Base-by-base conservation (phyloP, 2,113 vertebrate species). In the Xerus inauris region DNA sequence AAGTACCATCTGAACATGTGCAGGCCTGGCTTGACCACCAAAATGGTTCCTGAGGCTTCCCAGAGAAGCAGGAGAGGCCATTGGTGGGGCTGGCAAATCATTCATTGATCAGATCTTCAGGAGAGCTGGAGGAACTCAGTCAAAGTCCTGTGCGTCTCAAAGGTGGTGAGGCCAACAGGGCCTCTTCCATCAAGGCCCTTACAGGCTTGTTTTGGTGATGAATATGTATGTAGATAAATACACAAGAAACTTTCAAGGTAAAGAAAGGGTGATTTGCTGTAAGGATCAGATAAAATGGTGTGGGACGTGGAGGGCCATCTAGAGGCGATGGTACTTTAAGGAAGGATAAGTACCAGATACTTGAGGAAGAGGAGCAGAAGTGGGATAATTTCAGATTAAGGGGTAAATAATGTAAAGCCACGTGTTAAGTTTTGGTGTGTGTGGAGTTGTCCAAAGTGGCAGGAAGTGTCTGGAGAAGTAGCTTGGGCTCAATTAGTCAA, bases 111-210 rank as follows among this genome's bases (percentile, higher is more conserved):
- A 30, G 28, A 69, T 79, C 30, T 67, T 83, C 76, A 42, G 35
- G 16, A 28, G 45, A 72, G 9, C 59, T n/a, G 38, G 54, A 94
- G n/a, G 26, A 40, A 42, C 6, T 32, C 12, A 10, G 73, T 22
- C 1, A 49, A 69, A 69, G 69, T 54, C 67, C 40, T 57, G 28
- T 42, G 35, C 28, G 11, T 59, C 22, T 64, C 10, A 13, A 13
- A 42, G 14, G 0, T 40, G 14, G 0, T 40, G 69, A n/a, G 11
- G 7, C 64, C 19, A 35, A 5, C 12, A 0, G 0, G 3, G 22
- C 45, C 12, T 79, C 38, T 35, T 47, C 14, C 12, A 19, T 24
- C 35, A 35, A 26, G 20, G 45, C 32, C 20, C 12, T 67, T 71
- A 8, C 4, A 32, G 30, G 8, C 35, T 47, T 81, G 35, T 11